A percentile compares a stretch with the other conserved stretches of the same genome.
phyloP scores from a whole-genome alignment of 1,140 invertebrate genomes.

The Lepidurus apus region DNA sequence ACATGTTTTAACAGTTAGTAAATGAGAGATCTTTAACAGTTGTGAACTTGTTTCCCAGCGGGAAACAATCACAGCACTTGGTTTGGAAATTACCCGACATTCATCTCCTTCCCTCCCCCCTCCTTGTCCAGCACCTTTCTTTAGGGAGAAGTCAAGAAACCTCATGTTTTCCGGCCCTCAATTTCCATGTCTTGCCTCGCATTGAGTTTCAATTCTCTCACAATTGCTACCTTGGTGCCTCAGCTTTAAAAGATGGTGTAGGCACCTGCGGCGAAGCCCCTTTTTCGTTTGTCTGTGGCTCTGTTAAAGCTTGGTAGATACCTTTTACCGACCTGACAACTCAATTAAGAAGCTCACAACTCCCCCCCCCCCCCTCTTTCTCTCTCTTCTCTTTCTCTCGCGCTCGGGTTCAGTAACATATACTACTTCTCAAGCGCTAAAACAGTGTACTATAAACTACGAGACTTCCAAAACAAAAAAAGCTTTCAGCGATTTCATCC shows the following conservation, averaged over 20 bases:
- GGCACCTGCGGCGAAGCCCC: constrained; percentile 11
- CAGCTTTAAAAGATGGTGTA: background rate
- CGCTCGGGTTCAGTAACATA: constrained; percentile 6
- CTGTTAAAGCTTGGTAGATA: constrained; percentile 14
- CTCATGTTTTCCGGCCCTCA: background rate
- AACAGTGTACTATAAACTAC: background rate
- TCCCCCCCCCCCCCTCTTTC: background rate
- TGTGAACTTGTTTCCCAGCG: constrained; percentile 9
- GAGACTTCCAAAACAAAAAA: background rate
- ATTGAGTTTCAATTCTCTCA: constrained; percentile 14
- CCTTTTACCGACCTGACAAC: constrained; percentile 18
- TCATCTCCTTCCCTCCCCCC: background rate
- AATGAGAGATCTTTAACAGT: constrained; percentile 22
- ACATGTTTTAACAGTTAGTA: constrained; percentile 19
- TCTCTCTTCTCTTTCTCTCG: background rate
- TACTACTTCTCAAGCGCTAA: background rate
- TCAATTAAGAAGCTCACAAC: constrained; percentile 22
- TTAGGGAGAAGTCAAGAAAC: background rate
- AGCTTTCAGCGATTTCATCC: too few species aligned
- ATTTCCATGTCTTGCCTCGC: constrained; percentile 18
- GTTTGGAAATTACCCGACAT: constrained; percentile 5
- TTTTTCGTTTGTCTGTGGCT: constrained; percentile 11
- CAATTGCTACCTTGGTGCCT: constrained; percentile 21
- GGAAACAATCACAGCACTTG: constrained; percentile 21
- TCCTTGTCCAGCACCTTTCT: background rate